Base-by-base conservation (phyloP, 2,888 invertebrate genomes). In the Boloria selene region DNA sequence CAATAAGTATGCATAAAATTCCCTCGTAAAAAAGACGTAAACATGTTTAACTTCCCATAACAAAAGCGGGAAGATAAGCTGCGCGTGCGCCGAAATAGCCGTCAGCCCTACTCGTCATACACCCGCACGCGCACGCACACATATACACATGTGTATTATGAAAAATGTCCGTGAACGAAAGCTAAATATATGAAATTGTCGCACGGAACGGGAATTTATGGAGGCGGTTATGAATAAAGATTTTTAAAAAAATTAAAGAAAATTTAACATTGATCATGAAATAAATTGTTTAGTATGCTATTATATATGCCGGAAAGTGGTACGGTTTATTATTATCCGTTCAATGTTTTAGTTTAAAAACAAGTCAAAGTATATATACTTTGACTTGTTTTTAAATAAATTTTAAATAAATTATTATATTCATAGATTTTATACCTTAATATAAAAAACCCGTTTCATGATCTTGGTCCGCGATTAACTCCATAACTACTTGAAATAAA, bases 41-140 rank as follows among this genome's bases (percentile, higher is more conserved):
- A 31, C 38, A 59, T 53, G 55, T 63, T 38, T 38, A 60, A 66
- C 56, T 51, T 52, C 67, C 18, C 51, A 61, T 49, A 61, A 61
- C 52, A 71, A 67, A 68, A 83, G 79, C 77, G 80, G 86, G 83
- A 87, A 88, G 81, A 81, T 83, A 82, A 84, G 83, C 83, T 83
- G 73, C 68, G 65, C 69, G 54, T 55, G 72, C 72, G 75, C 82
- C 73, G 70, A 78, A 81, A 81, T 83, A 85, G 79, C 66, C 45
- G 59, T 58, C 84, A 85, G 79, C 86, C 86, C 87, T 86, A 80
- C 73, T 74, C 73, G 78, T 73, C 73, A 65, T 64, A 69, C 72
- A 68, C 66, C 53, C 55, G 42, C 55, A 42, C 49, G 17, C 10
- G 4, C 54, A 61, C 59, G 45, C 52, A 26, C 45, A 1, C 44